Conservation (phyloP, 1,140 invertebrate species). For the Monomorium pharaonis region DNA sequence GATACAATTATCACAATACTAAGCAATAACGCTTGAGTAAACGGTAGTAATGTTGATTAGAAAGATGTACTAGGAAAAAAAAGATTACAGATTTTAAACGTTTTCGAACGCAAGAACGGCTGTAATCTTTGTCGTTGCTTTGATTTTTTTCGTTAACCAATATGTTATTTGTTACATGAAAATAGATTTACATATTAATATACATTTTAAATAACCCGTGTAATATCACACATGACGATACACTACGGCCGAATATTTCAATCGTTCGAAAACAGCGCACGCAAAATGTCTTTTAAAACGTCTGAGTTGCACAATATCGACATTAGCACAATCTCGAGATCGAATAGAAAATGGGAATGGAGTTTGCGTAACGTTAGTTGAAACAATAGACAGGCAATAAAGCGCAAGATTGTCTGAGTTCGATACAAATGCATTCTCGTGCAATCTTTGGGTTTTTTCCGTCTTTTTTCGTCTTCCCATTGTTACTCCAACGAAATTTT, state of each 20-base stretch:
- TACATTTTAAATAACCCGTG: neutral
- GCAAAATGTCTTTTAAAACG: neutral
- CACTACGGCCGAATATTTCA: neutral
- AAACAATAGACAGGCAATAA: neutral
- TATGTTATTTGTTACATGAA: no score
- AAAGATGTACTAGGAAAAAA: neutral
- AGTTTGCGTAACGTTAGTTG: neutral
- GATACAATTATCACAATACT: neutral
- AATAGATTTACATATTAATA: neutral
- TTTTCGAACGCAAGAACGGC: neutral
- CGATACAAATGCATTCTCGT: no score
- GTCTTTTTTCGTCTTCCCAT: conserved; percentile 12
- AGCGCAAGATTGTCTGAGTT: neutral
- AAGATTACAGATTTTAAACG: neutral
- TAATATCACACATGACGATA: neutral
- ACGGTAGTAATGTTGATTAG: conserved; percentile 18
- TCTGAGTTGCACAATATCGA: neutral
- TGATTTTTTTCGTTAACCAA: neutral
- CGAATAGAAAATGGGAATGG: neutral
- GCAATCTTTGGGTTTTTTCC: neutral
- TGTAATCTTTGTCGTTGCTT: neutral
- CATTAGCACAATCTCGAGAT: neutral
- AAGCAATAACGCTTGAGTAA: conserved; percentile 25
- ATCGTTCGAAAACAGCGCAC: neutral
- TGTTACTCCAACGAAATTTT: neutral